Conservation (phyloP, 2,888 invertebrate species). For the Lithosia quadra region DNA sequence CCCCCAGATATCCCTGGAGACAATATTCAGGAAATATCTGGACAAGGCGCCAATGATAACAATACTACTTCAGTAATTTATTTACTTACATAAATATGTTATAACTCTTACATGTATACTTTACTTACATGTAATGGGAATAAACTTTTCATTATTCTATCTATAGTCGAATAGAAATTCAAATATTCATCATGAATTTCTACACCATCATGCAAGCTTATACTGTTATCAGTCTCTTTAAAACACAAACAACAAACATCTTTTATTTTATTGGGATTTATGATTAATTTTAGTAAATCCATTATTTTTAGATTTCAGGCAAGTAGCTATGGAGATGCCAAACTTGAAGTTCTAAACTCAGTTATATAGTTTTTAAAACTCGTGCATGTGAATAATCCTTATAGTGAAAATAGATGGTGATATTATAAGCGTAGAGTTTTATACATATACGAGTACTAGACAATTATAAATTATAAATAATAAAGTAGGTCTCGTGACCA, state of each 20-base stretch:
- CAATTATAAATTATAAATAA: too few species aligned
- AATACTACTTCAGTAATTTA: too few species aligned
- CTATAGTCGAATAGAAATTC: conserved; percentile 47
- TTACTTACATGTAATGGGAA: conserved; percentile 67
- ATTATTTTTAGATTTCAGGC: conserved; percentile 16
- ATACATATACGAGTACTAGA: too few species aligned
- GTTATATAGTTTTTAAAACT: background rate
- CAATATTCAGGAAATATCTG: too few species aligned
- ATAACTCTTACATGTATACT: conserved; percentile 45
- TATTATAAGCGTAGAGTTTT: too few species aligned
- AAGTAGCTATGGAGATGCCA: background rate
- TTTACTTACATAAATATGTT: background rate
- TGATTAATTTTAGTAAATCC: conserved; percentile 40
- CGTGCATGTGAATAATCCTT: too few species aligned
- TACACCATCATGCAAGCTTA: conserved; percentile 42
- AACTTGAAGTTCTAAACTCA: background rate
- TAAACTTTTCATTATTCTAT: conserved; percentile 56
- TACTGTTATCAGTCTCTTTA: conserved; percentile 45
- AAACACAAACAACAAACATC: conserved; percentile 67
- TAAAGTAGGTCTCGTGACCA: too few species aligned
- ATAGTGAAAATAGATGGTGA: too few species aligned
- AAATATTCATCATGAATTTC: conserved; percentile 53
- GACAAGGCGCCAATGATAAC: too few species aligned
- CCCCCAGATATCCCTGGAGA: too few species aligned
- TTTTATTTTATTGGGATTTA: conserved; percentile 31